A percentile compares a stretch with the other conserved stretches of the same genome.
phyloP scores from a whole-genome alignment of 2,888 invertebrate genomes.

The Hoplodrina blanda region DNA sequence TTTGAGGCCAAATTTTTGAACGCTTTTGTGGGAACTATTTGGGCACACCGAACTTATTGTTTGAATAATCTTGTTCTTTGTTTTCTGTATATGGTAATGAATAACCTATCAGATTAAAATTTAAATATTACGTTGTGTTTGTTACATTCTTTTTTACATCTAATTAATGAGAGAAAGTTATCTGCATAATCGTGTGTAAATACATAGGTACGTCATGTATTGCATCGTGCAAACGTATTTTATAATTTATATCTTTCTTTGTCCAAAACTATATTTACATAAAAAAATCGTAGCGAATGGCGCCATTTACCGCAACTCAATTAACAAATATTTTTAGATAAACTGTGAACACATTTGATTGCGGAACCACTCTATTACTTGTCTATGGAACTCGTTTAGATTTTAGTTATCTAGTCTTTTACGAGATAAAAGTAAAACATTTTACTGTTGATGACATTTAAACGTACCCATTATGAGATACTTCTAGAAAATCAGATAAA shows the following conservation, averaged over 20 bases:
- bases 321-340: conserved; percentile 47
- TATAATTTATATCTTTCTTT: conserved; percentile 9
- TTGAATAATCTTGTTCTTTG: conserved; percentile 39
- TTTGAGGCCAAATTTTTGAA: conserved; percentile 79
- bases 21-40: conserved; percentile 70
- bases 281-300: conserved; percentile 36
- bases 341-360: conserved; percentile 47
- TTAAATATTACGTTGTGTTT: conserved; percentile 3
- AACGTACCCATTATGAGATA: not conserved
- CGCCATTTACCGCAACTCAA: conserved; percentile 39
- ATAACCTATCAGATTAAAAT: conserved; percentile 14
- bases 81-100: conserved; percentile 31
- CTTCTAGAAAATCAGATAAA: not conserved
- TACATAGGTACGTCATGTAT: conserved; percentile 2
- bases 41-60: conserved; percentile 41
- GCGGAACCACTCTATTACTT: conserved; percentile 49
- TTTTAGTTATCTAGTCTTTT: conserved; percentile 15
- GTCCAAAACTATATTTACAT: conserved; percentile 30
- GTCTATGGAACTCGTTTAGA: conserved; percentile 46
- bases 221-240: conserved; percentile 18
- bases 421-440: conserved; percentile 3
- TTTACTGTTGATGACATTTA: conserved; percentile 21
- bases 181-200: conserved; percentile 16
- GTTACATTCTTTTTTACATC: conserved; percentile 7
- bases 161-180: conserved; percentile 41